Evolutionary conservation across 2,113 vertebrate species (phyloP), one percentile per base, ranked within the genome.

Genomic region (Nycticebus coucang): DNA sequence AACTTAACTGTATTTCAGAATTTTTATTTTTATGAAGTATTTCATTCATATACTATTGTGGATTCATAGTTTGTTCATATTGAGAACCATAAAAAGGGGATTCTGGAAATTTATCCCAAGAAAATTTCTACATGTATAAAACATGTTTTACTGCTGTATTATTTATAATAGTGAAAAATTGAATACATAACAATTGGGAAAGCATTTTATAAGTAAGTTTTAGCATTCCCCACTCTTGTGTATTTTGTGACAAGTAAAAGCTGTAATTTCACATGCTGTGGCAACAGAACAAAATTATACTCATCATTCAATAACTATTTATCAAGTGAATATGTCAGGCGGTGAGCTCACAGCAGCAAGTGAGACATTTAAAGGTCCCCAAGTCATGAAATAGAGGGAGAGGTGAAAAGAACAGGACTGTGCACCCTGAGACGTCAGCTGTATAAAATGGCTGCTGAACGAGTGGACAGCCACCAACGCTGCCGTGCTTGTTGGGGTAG

Each of bases 21-120:
- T 78, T 91, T 96, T 94, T 88, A 89, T 77, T 88, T 83, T 83
- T 87, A 33, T 24, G 33, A 50, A 60, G 9, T 92, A 87, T 72
- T 92, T 92, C 21, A 77, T 89, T 93, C 41, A 30, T 3, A 64
- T 78, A 8, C 45, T 62, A 18, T 77, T 88, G 17, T 91, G 19
- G 19, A 74, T 53, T n/a, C 92, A 21, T 35, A 83, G 3, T 68
- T 84, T 89, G 71, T 79, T 94, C 60, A 59, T 87, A 41, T 11
- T 72, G 62, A 94, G 30, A 96, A 57, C 5, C 9, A 68, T 24
- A 12, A 55, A 60, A 87, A 53, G 17, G 19, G 2, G 7, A 50
- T 95, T 88, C 72, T 94, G 45, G 15, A 8, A 91, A 78, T 41
- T 95, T 86, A 90, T 81, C 30, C 28, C 33, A 83, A 72, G 50